These are phyloP conservation scores for Acipenser ruthenus DNA, from an alignment of 2,797 vertebrate genomes.

Conservation along the genomic window DNA sequence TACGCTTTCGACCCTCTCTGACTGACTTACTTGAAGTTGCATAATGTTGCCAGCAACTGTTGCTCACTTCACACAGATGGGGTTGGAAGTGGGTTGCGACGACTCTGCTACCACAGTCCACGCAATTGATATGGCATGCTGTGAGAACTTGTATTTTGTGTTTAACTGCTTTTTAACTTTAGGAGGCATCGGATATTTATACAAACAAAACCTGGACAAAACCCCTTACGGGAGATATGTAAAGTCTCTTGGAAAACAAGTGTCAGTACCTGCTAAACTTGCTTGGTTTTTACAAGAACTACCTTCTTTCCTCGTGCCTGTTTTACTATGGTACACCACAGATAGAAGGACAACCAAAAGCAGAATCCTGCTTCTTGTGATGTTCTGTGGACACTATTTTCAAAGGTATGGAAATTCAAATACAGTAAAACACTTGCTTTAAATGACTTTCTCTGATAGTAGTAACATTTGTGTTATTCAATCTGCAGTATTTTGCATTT, in stretches of 20 bases:
- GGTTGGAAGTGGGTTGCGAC: too few relatives aligned
- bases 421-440: not conserved
- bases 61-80: too few relatives aligned
- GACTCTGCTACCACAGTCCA: too few relatives aligned
- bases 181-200: not conserved
- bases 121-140: not conserved
- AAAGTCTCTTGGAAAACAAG: not conserved
- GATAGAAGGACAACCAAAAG: constrained; percentile 33
- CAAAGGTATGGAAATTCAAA: constrained; percentile 48
- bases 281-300: constrained; percentile 66
- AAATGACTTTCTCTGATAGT: too few relatives aligned
- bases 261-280: constrained; percentile 40
- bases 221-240: constrained; percentile 48
- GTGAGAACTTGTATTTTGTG: not conserved
- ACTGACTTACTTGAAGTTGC: too few relatives aligned
- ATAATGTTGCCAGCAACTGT: too few relatives aligned
- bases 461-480: too few relatives aligned
- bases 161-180: not conserved
- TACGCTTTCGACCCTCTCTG: too few relatives aligned
- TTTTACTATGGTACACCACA: constrained; percentile 38
- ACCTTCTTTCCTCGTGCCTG: constrained; percentile 53
- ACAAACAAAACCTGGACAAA: not conserved
- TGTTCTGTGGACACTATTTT: constrained; percentile 65
- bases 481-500: too few relatives aligned
- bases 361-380: constrained; percentile 46